Base-by-base conservation (phyloP, 1,140 invertebrate genomes). In the Pseudobourletiella spinata region DNA sequence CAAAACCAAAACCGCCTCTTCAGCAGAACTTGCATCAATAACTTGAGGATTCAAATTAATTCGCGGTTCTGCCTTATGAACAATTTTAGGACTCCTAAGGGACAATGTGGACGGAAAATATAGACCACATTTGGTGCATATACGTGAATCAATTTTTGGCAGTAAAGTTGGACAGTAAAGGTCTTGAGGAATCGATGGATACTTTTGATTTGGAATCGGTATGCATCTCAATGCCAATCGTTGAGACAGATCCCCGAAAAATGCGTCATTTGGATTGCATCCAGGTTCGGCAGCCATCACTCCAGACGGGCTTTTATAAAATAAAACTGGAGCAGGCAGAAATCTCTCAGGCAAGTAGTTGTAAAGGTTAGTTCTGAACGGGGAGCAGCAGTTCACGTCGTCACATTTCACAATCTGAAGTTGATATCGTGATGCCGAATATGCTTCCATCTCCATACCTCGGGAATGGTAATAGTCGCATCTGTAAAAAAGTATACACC, bases 381-480 rank as follows among this genome's bases (percentile, higher is more conserved):
- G 39, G 1, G 1, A 2, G 39, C 56, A 58, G 26, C 43, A 58
- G 28, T 8, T 11, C 2, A 1, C 8, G 24, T 58, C 18, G 15
- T 44, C 22, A 44, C 56, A 58, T 18, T 58, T 58, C 1, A 58
- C 56, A 2, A 58, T 43, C 46, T 58, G 56, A 48, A 59, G 57
- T 6, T 30, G 32, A 25, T 59, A 59, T 46, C 29, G 54, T 35
- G 15, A 20, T 56, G 28, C 3, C 54, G 26, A 15, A 56, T 32
- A 35, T 56, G 54, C 3, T 39, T n/a, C 8, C 8, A 8, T 39
- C 8, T 39, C 32, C 32, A 39, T 39, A 11, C n/a, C n/a, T 39
- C 32, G 32, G 8, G 8, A n/a, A 39, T 39, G 8, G 32, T 11
- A 39, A n/a, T 39, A n/a, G 8, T n/a, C n/a, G n/a, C 8, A 39